Evolutionary conservation across 2,888 invertebrate species (phyloP).

Genomic region (Plebejus anna): DNA sequence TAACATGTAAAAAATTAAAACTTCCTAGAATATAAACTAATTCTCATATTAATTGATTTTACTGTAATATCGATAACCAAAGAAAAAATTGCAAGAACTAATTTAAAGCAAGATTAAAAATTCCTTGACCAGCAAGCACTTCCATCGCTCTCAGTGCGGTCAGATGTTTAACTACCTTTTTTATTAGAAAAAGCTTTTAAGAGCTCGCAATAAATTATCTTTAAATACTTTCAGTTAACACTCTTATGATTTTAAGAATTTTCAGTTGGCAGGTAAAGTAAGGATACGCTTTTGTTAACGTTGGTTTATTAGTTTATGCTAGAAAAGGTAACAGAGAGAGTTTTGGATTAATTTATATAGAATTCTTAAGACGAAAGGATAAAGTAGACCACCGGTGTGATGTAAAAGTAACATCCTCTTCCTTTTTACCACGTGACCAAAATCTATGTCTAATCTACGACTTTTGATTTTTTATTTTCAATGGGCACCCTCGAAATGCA

Average conservation of each 20-base stretch:
- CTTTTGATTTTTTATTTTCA: too few species aligned
- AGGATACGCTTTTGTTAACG: neutral
- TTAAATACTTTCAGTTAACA: slow-evolving; percentile 4
- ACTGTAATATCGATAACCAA: neutral
- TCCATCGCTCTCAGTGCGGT: slow-evolving; percentile 26
- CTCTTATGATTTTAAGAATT: neutral
- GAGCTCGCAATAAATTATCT: slow-evolving; percentile 33
- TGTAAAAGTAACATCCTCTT: too few species aligned
- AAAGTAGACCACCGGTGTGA: too few species aligned
- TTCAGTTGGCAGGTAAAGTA: neutral
- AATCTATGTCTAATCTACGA: too few species aligned
- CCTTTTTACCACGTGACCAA: too few species aligned
- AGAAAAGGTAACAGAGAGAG: too few species aligned
- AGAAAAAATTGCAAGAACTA: neutral
- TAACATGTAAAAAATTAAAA: too few species aligned
- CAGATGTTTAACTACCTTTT: slow-evolving; percentile 23
- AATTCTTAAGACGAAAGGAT: too few species aligned
- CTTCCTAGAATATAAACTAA: neutral
- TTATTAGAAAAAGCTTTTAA: slow-evolving; percentile 38
- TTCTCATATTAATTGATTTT: neutral
- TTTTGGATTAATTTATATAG: too few species aligned
- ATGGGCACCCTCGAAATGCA: too few species aligned
- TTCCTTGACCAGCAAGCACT: slow-evolving; percentile 19
- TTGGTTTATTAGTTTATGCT: neutral
- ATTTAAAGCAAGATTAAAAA: slow-evolving; percentile 9